Conservation (phyloP, 2,888 invertebrate species). For the Cryptocheilus praepositus region DNA sequence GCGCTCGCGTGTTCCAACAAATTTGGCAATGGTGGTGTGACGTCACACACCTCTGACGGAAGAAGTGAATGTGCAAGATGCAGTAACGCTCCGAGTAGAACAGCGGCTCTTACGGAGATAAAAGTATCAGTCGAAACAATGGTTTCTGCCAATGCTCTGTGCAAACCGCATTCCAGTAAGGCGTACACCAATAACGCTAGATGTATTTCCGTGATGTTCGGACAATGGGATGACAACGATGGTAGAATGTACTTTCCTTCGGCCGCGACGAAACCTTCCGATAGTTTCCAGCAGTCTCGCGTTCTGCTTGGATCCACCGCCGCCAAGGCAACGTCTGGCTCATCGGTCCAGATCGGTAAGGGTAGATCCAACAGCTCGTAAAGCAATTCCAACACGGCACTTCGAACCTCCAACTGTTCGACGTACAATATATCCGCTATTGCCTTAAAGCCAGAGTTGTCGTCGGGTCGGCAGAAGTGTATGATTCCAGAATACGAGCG, state of each 20-base stretch:
- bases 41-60: constrained; percentile 90
- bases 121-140: constrained; percentile 92
- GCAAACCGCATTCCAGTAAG: constrained; percentile 89
- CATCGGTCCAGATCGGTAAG: constrained; percentile 94
- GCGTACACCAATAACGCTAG: constrained; percentile 91
- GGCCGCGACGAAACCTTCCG: constrained; percentile 95
- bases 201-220: constrained; percentile 94
- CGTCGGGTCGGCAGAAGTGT: constrained; percentile 89
- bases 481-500: constrained; percentile 95
- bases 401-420: constrained; percentile 92
- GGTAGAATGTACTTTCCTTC: constrained; percentile 92
- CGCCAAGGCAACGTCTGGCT: constrained; percentile 90
- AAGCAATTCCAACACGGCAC: constrained; percentile 93
- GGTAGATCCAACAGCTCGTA: constrained; percentile 93
- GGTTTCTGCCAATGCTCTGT: constrained; percentile 93
- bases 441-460: constrained; percentile 85
- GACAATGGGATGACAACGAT: constrained; percentile 88
- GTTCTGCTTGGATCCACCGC: constrained; percentile 86
- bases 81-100: constrained; percentile 90
- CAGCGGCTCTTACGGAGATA: constrained; percentile 93
- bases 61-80: constrained; percentile 90
- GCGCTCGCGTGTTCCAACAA: constrained; percentile 87
- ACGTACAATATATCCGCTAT: constrained; percentile 89
- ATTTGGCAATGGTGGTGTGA: constrained; percentile 89
- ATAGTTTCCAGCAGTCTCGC: constrained; percentile 90